Base-by-base conservation (phyloP, 2,113 vertebrate species). In the Microcebus lehilahytsara region DNA sequence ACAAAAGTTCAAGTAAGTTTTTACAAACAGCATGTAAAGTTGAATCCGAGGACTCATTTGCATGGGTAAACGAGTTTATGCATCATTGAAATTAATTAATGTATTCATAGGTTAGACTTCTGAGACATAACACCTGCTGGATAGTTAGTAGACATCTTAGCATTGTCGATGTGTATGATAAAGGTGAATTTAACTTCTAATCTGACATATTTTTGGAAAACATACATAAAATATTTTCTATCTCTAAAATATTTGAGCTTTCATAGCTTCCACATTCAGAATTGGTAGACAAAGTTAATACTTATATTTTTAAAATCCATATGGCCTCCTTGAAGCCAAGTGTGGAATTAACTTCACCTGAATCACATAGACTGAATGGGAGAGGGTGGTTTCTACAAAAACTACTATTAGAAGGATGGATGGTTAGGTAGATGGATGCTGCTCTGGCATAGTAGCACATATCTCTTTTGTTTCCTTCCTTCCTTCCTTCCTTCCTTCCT, bases 41-140 rank as follows among this genome's bases (percentile, higher is more conserved):
- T 93, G 46, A 37, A 97, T 85, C 69, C n/a, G 92, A 71, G 64
- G 90, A 46, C 16, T 93, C n/a, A 92, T 97, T 96, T 96, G 32
- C 19, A 75, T 87, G 19, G 42, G 5, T 80, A 95, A 89, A 93
- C 66, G 34, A 89, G 80, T 95, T 93, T 66, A 60, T 53, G 4
- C 23, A 85, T 87, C 49, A 80, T 17, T 96, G 62, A 93, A 93
- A 85, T 85, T 90, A 92, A 92, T 81, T 87, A 92, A 92, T 81
- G 37, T 30, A 6, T 11, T 95, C 42, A 92, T 34, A 93, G 56
- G 87, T 90, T 92, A 89, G 56, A 87, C 51, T 71, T 49, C 49
- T 49, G 49, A 49, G 49, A 49, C 12, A 49, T 49, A 84, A 86
- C 58, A 97, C 23, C 87, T 92, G 87, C 84, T 95, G 42, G 66